Percentiles rank a stretch among this genome's conserved stretches.
phyloP scores from a whole-genome alignment of 1,140 invertebrate species.

The Steinernema feltiae region DNA sequence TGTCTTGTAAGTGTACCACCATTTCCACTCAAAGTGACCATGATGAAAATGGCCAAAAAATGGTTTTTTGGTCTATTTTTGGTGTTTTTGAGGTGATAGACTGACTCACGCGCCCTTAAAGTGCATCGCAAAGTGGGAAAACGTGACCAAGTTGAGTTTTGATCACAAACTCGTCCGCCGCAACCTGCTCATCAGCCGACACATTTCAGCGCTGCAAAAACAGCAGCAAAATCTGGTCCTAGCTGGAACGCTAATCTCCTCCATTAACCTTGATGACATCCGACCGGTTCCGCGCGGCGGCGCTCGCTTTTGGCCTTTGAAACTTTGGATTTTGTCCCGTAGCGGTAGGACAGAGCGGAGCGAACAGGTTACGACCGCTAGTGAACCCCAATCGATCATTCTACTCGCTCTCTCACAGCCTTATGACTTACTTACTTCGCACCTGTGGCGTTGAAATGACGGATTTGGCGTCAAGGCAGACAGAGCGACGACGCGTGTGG shows the following conservation, averaged over 20 bases:
- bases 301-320: background rate
- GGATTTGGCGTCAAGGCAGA: too few relatives aligned
- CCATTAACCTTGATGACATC: background rate
- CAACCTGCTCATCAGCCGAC: background rate
- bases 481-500: too few relatives aligned
- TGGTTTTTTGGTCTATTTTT: background rate
- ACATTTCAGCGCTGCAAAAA: too few relatives aligned
- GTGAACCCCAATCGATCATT: background rate
- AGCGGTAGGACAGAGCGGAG: background rate
- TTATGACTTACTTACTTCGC: background rate
- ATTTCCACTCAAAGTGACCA: background rate
- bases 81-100: too few relatives aligned
- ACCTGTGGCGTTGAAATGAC: too few relatives aligned
- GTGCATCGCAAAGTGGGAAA: too few relatives aligned
- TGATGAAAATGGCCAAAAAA: background rate
- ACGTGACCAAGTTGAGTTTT: too few relatives aligned
- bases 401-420: background rate
- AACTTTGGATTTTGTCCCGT: background rate
- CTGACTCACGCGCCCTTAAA: too few relatives aligned
- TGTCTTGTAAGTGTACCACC: background rate
- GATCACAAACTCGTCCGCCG: background rate
- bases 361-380: background rate
- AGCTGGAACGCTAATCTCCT: background rate
- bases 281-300: background rate
- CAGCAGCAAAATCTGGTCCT: background rate